These are phyloP conservation scores for Octomys mimax DNA, from an alignment of 2,797 vertebrate genomes.

Conservation along the genomic window DNA sequence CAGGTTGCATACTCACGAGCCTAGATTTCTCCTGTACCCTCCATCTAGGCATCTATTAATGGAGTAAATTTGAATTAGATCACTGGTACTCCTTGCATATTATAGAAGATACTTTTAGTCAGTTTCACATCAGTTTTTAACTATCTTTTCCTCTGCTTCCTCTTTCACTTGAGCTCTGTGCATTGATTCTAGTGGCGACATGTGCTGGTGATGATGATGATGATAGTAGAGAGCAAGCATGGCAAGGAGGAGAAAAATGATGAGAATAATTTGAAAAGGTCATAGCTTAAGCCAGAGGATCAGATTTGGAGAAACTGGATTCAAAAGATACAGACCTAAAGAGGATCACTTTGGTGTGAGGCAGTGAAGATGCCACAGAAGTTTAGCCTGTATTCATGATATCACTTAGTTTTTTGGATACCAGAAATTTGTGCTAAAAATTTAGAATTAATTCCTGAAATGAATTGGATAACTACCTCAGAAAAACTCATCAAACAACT, in stretches of 20 bases:
- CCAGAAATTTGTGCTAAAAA: constrained; percentile 36
- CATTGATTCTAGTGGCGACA: not conserved
- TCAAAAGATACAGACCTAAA: not conserved
- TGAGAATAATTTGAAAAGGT: not conserved
- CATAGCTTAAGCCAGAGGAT: not conserved
- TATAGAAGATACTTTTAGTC: not conserved
- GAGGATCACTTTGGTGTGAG: not conserved
- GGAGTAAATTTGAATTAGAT: not conserved
- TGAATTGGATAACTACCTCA: not conserved
- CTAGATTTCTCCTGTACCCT: not conserved
- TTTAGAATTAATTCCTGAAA: not conserved
- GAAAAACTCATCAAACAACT: not conserved
- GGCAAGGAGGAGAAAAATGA: not conserved
- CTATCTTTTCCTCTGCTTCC: not conserved
- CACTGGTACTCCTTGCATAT: not conserved
- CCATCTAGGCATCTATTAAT: not conserved
- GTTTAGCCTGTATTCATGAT: not conserved
- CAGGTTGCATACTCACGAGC: not conserved
- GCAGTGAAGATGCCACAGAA: not conserved
- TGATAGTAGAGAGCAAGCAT: not conserved
- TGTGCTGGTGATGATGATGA: not conserved
- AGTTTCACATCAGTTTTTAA: not conserved
- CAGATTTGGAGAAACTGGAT: not conserved
- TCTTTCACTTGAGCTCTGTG: not conserved
- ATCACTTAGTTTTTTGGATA: not conserved